Percentiles rank a stretch among this genome's conserved stretches.
These are phyloP conservation scores for Nyctibius grandis DNA, from an alignment of 2,797 vertebrate species.

Conservation along the genomic window DNA sequence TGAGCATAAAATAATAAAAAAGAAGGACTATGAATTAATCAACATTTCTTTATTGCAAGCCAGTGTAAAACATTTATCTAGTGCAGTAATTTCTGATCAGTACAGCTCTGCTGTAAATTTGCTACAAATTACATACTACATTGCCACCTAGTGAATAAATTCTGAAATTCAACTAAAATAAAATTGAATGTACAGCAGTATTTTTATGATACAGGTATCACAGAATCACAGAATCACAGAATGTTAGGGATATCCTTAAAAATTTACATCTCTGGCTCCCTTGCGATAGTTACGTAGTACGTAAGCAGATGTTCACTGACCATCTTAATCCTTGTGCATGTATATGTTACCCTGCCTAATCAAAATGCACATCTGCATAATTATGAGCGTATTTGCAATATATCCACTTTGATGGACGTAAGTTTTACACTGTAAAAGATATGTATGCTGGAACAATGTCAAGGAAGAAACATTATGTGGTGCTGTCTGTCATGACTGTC, in stretches of 20 bases:
- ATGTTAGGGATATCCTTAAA: too few species aligned
- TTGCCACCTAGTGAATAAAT: slow-evolving; percentile 47
- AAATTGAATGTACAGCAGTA: neutral
- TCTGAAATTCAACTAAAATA: neutral
- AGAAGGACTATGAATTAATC: neutral
- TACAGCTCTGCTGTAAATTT: neutral
- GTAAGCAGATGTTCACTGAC: neutral
- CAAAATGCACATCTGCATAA: neutral
- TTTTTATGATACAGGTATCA: neutral
- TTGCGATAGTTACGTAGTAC: neutral
- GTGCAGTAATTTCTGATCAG: neutral
- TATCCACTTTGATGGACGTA: neutral
- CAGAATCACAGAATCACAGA: too few species aligned
- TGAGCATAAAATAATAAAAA: neutral
- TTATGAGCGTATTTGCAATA: neutral
- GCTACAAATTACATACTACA: neutral
- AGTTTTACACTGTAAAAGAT: neutral
- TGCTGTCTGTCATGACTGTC: neutral
- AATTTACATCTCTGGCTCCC: neutral
- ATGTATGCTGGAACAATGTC: neutral
- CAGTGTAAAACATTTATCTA: neutral
- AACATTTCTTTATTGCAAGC: neutral
- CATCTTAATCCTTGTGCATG: neutral
- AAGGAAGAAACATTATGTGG: neutral
- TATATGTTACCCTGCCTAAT: neutral